Conservation (phyloP, 2,113 vertebrate species). For the Ondatra zibethicus region DNA sequence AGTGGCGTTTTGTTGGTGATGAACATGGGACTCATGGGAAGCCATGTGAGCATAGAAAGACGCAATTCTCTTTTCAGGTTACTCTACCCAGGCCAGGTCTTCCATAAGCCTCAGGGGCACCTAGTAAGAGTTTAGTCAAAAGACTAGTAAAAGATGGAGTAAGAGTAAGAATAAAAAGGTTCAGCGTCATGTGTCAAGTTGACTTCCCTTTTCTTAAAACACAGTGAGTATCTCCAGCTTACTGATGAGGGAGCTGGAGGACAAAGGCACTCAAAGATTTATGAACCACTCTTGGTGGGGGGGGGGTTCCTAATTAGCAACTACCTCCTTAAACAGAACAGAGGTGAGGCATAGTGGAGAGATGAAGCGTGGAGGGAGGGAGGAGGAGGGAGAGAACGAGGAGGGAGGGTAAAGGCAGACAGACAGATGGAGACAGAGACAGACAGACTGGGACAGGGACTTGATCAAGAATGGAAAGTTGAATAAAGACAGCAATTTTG, state of each 20-base stretch:
- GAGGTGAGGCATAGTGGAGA: not conserved
- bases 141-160: not conserved
- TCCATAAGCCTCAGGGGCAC: not conserved
- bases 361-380: not conserved
- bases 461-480: not conserved
- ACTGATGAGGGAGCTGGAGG: not conserved
- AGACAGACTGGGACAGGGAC: not conserved
- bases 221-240: not conserved
- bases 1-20: constrained; percentile 6
- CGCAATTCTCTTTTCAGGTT: not conserved
- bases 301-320: not conserved
- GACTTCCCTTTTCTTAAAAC: not conserved
- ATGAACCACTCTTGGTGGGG: not conserved
- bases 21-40: not conserved
- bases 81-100: not conserved
- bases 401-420: not conserved
- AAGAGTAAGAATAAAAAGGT: too few relatives aligned
- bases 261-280: not conserved
- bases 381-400: not conserved
- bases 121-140: too few relatives aligned
- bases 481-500: not conserved
- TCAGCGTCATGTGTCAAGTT: not conserved
- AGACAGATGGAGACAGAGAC: not conserved
- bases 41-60: not conserved
- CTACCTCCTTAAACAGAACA: not conserved